phyloP scores from a whole-genome alignment of 64 coral and sea anemone species.

The Trachythela sp. region DNA sequence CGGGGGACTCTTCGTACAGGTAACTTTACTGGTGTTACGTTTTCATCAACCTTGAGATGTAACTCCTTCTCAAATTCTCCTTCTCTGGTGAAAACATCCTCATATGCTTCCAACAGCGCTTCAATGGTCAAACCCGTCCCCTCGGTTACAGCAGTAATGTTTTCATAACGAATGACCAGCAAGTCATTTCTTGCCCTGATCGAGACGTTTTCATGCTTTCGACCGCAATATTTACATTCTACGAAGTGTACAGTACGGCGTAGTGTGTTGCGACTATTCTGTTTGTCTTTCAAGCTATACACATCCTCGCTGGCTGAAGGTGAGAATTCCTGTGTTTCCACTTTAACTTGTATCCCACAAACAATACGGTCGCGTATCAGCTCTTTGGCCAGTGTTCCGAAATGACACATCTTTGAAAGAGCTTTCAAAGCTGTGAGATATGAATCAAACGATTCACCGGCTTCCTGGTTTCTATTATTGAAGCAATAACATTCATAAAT shows the following conservation, averaged over 20 bases:
- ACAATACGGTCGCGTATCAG: conserved; percentile 11
- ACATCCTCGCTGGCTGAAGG: neutral
- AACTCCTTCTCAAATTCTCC: conserved; percentile 4
- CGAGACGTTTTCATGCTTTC: neutral
- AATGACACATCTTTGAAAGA: neutral
- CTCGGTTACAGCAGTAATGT: neutral
- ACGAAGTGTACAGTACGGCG: too few species aligned
- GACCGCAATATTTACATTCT: neutral
- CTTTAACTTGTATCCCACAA: conserved; percentile 15
- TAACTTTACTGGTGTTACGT: neutral
- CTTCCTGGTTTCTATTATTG: neutral
- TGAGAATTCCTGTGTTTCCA: too few species aligned
- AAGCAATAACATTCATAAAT: conserved; percentile 7
- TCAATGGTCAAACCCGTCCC: neutral
- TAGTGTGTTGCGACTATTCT: neutral
- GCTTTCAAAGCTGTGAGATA: neutral
- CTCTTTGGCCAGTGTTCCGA: neutral
- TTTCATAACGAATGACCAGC: neutral
- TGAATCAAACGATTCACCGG: neutral
- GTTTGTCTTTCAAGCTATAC: neutral
- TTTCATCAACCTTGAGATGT: conserved; percentile 2
- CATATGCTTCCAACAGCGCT: neutral
- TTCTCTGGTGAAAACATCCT: conserved; percentile 4
- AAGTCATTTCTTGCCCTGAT: conserved; percentile 1
- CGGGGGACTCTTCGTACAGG: conserved; percentile 19